Evolutionary conservation across 2,113 vertebrate species (phyloP).

Genomic region (Myiopsitta monachus): DNA sequence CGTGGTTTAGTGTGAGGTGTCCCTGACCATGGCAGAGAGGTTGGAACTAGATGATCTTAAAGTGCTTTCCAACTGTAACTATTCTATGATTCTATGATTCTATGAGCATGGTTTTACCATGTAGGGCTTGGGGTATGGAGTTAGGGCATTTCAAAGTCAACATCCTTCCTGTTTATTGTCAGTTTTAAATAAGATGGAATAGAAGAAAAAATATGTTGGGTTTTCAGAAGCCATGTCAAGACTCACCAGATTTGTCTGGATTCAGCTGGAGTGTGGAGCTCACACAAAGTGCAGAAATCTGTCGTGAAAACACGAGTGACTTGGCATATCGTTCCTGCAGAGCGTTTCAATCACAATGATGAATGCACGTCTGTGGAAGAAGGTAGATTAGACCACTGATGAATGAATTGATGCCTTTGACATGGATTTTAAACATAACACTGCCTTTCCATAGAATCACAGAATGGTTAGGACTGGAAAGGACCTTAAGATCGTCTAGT

Average conservation of each 20-base stretch:
- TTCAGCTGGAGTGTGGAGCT: not conserved
- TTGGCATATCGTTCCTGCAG: not conserved
- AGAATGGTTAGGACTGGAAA: not conserved
- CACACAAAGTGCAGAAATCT: not conserved
- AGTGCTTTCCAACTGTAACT: too few relatives aligned
- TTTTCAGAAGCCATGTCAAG: not conserved
- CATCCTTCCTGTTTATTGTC: not conserved
- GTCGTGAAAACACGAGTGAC: not conserved
- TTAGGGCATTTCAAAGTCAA: not conserved
- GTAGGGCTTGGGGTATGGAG: not conserved
- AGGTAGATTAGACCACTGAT: not conserved
- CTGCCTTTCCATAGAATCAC: not conserved
- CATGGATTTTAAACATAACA: not conserved
- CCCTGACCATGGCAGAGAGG: too few relatives aligned
- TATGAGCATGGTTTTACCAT: accelerated
- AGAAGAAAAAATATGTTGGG: accelerated
- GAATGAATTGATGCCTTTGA: not conserved
- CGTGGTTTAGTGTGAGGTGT: too few relatives aligned
- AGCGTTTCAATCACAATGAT: not conserved
- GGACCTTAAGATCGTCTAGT: not conserved
- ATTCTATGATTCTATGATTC: too few relatives aligned
- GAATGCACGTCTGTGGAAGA: not conserved
- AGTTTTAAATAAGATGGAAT: not conserved
- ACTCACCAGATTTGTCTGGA: not conserved
- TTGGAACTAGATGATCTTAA: too few relatives aligned